Evolutionary conservation across 2,888 invertebrate genomes (phyloP).

Genomic region (Biston stratarius): DNA sequence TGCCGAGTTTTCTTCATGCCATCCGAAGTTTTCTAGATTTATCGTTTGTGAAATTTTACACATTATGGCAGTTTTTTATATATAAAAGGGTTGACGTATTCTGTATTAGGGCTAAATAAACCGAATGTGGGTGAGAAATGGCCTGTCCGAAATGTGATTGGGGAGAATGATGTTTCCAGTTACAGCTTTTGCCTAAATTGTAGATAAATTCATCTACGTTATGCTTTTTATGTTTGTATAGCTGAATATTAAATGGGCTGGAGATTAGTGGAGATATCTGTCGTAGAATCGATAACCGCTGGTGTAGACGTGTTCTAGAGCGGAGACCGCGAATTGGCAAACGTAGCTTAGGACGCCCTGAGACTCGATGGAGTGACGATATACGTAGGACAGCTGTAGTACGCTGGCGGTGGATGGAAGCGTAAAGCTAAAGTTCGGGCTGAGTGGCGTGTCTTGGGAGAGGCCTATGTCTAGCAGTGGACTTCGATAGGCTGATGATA

Average conservation of each 20-base stretch:
- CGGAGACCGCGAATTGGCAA: too few relatives aligned
- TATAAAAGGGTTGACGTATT: conserved; percentile 30
- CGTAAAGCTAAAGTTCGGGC: too few relatives aligned
- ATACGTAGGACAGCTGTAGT: too few relatives aligned
- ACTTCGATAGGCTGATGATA: too few relatives aligned
- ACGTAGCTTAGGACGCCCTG: too few relatives aligned
- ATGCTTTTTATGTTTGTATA: background rate
- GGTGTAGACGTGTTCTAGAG: too few relatives aligned
- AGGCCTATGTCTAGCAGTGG: too few relatives aligned
- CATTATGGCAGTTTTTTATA: conserved; percentile 22
- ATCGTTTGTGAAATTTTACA: conserved; percentile 40
- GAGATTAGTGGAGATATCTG: too few relatives aligned
- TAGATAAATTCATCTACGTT: background rate
- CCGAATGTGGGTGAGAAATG: conserved; percentile 22
- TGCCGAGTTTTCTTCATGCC: conserved; percentile 29
- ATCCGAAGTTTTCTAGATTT: conserved; percentile 29
- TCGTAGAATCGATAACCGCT: too few relatives aligned
- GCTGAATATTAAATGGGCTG: background rate
- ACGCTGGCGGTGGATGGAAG: too few relatives aligned
- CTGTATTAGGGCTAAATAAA: conserved; percentile 20
- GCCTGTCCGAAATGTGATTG: conserved; percentile 19
- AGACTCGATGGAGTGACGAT: too few relatives aligned
- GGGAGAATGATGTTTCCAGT: conserved; percentile 20
- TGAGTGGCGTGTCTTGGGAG: too few relatives aligned
- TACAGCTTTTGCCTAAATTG: conserved; percentile 14